Conservation (phyloP, 2,797 vertebrate genomes). For the Ambastaia sidthimunki region DNA sequence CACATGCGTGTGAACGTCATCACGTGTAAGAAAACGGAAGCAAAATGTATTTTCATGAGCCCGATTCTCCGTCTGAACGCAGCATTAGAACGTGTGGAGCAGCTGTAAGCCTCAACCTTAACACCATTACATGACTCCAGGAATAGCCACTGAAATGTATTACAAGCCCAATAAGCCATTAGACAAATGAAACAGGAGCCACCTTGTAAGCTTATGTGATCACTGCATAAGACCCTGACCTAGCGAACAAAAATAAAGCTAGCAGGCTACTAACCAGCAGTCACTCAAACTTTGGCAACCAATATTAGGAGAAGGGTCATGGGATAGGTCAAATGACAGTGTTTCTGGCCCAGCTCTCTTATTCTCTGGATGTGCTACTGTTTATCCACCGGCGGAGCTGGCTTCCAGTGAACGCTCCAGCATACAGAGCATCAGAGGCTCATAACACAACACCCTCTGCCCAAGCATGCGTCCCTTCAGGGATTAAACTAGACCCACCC, state of each 20-base stretch:
- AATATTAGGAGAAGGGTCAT: slow-evolving; percentile 31
- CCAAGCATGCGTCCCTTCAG: slow-evolving; percentile 20
- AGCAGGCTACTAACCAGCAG: slow-evolving; percentile 24
- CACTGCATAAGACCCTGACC: slow-evolving; percentile 25
- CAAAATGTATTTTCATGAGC: slow-evolving; percentile 19
- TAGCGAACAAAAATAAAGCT: slow-evolving; percentile 29
- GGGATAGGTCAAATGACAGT: slow-evolving; percentile 29
- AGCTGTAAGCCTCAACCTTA: slow-evolving; percentile 61
- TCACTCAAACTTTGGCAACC: slow-evolving; percentile 21
- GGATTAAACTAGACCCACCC: slow-evolving; percentile 31
- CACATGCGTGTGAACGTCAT: neutral
- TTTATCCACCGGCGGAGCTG: slow-evolving; percentile 1
- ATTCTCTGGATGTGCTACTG: slow-evolving; percentile 15
- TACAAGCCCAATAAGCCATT: slow-evolving; percentile 44
- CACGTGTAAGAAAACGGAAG: slow-evolving; percentile 6
- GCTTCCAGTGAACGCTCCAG: slow-evolving; percentile 36
- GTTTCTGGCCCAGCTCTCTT: neutral
- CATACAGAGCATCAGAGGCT: slow-evolving; percentile 15
- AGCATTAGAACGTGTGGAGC: slow-evolving; percentile 69
- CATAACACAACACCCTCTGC: slow-evolving; percentile 1
- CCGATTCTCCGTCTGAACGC: slow-evolving; percentile 39
- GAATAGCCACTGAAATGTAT: slow-evolving; percentile 58
- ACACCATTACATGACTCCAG: slow-evolving; percentile 55
- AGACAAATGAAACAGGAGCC: slow-evolving; percentile 47
- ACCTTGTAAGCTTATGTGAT: slow-evolving; percentile 30